Base-by-base conservation (phyloP, 2,888 invertebrate genomes). In the Parnassius glacialis region DNA sequence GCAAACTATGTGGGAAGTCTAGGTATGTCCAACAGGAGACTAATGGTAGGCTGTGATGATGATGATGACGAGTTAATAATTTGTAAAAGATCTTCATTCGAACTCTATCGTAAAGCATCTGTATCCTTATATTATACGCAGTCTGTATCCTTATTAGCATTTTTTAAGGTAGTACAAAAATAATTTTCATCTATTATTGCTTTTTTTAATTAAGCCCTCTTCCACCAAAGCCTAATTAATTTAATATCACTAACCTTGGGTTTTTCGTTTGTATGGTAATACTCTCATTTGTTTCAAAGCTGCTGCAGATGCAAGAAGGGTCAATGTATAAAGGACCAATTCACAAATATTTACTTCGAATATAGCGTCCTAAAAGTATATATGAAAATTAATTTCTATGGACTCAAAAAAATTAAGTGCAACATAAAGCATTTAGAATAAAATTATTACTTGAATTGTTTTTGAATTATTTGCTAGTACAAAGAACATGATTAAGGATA, bases 401-500 rank as follows among this genome's bases (percentile, higher is more conserved):
- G 58, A 54, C 58, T 51, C 10, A 64, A 56, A 47, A 56, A 20
- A 41, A 43, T 44, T 47, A 16, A 43, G 41, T 16, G 9, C 59
- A 62, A 53, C 20, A 20, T 53, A 34, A 51, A 47, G 53, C 52
- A 52, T 41, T 13, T 20, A 10, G 51, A 57, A n/a, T 58, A 34
- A 11, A 34, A 48, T 52, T 76, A 75, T 86, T 80, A 92, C 92
- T 55, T 89, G 87, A 57, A 93, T 93, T 65, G 94, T 94, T 5
- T 92, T 87, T 0, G 93, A 92, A 69, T 93, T 93, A 63, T 93
- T 93, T 61, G 94, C 95, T 55, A 98, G 87, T 1, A 97, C 97
- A 82, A 97, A 97, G 87, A 97, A 97, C 93, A 97, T 95, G 60
- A 98, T 97, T 65, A 97, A 93, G 12, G 96, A 95, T 74, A 97